Evolutionary conservation across 2,113 vertebrate species (phyloP), one percentile per base, ranked within the genome.

Genomic region (Ochotona princeps): DNA sequence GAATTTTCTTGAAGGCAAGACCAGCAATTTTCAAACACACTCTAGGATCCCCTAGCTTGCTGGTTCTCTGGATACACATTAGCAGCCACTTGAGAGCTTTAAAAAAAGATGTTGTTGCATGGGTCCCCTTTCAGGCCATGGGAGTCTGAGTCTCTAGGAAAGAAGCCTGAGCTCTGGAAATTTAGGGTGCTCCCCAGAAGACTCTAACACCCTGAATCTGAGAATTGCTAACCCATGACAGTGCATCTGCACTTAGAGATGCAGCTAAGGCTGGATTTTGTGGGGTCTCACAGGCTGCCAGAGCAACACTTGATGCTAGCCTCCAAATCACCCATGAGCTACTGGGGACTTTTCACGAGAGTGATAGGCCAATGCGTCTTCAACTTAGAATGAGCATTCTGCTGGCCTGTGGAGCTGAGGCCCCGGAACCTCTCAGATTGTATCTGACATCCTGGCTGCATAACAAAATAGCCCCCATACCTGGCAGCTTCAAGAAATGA

Each of bases 1-100:
- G 91, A 95, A 92, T 96, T 96, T 96, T 89, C 89, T 95, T 97
- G 94, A 97, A 94, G 94, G 91, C 89, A 92, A 95, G 95, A 92
- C 95, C 96, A 96, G 96, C 96, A 95, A 74, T 94, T 96, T 94
- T 84, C 79, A 96, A 92, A 95, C 84, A 96, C n/a, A 94, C 81
- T 95, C 95, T 95, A 91, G 87, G 83, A 89, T 94, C 44, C 73
- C 96, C 60, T 69, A 60, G 78, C 78, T 87, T 76, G 91, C n/a
- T 82, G 84, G 69, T 94, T 96, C 93, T 89, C 93, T 87, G 44
- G 73, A 89, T 91, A 78, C 65, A 57, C 80, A 84, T 95, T 93
- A 96, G 83, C 63, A 84, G 94, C 38, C 94, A 47, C 60, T 30
- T 61, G 95, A 87, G 96, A 96, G 83, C 84, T 95, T 91, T 95